phyloP scores from a whole-genome alignment of 35 echinoderm and acorn worm species.

The Eucidaris tribuloides region DNA sequence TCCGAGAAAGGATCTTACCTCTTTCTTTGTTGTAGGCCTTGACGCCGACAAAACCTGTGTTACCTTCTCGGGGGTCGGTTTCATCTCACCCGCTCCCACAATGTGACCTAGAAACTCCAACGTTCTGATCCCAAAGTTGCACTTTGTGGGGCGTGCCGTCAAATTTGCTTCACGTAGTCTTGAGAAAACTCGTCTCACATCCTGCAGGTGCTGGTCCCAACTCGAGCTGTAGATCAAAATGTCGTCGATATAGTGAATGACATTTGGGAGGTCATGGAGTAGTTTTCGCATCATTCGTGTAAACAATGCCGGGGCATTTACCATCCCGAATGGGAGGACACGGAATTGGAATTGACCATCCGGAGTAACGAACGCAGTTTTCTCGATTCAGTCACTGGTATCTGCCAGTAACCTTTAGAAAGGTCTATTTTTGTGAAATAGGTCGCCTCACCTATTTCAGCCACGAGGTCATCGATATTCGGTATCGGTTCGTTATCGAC shows the following conservation, averaged over 20 bases:
- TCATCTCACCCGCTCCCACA: background rate
- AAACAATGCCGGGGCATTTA: conserved; percentile 38
- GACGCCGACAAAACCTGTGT: background rate
- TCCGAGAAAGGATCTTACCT: conserved; percentile 50
- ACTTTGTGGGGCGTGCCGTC: conserved; percentile 34
- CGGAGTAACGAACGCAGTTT: too few relatives aligned
- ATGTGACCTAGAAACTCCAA: conserved; percentile 25
- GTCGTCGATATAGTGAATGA: conserved; percentile 46
- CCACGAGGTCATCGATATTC: conserved; percentile 48
- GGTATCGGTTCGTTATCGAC: conserved; percentile 64
- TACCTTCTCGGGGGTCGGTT: conserved; percentile 7
- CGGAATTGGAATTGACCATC: background rate
- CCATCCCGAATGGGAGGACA: conserved; percentile 42
- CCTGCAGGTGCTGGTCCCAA: background rate
- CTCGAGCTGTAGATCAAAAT: background rate
- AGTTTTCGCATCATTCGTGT: conserved; percentile 37
- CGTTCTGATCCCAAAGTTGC: background rate
- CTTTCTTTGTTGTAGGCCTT: conserved; percentile 36
- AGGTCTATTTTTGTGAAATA: conserved; percentile 54
- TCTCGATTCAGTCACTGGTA: conserved; percentile 36
- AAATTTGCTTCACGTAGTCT: background rate
- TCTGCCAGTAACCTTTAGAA: conserved; percentile 76
- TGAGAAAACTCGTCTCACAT: conserved; percentile 25
- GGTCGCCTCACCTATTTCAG: conserved; percentile 2
- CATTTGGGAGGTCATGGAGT: background rate